Percentiles rank a stretch among this genome's conserved stretches.
phyloP scores from a whole-genome alignment of 1,140 invertebrate genomes.

The Stegodyphus mimosarum region DNA sequence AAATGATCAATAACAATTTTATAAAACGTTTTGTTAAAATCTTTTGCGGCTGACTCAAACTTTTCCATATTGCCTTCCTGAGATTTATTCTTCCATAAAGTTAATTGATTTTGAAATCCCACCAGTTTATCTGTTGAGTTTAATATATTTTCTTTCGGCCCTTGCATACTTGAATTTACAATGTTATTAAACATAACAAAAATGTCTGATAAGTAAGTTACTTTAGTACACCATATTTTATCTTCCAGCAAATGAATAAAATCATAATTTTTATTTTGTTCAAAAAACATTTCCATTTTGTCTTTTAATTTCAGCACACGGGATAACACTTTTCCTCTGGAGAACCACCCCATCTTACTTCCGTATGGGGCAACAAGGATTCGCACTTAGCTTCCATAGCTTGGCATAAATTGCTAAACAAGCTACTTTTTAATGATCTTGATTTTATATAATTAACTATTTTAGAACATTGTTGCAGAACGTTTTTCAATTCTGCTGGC shows the following conservation, averaged over 20 bases:
- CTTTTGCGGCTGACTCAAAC: conserved; percentile 27
- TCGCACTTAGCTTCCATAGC: conserved; percentile 61
- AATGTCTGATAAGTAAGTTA: conserved; percentile 5
- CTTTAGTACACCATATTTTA: conserved; percentile 6
- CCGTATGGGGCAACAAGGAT: conserved; percentile 60
- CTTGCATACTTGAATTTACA: conserved; percentile 45
- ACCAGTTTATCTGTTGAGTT: conserved; percentile 24
- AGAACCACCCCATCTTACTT: conserved; percentile 59
- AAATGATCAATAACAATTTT: conserved; percentile 31
- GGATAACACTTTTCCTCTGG: conserved; percentile 24
- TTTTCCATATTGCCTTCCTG: conserved; percentile 17
- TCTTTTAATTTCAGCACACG: conserved; percentile 55
- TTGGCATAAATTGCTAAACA: conserved; percentile 62
- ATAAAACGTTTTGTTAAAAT: conserved; percentile 2
- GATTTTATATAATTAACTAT: conserved; percentile 62
- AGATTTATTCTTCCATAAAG: conserved; percentile 38
- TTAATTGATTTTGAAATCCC: conserved; percentile 7
- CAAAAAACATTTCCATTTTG: background rate
- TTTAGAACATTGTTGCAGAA: conserved; percentile 58
- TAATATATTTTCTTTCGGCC: background rate
- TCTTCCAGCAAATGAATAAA: conserved; percentile 7
- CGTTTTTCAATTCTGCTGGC: conserved; percentile 3
- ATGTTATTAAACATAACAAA: conserved; percentile 39
- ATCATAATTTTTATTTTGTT: conserved; percentile 24
- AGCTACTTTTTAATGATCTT: conserved; percentile 45